Conservation (phyloP, 2,888 invertebrate genomes). For the Sicus ferrugineus region DNA sequence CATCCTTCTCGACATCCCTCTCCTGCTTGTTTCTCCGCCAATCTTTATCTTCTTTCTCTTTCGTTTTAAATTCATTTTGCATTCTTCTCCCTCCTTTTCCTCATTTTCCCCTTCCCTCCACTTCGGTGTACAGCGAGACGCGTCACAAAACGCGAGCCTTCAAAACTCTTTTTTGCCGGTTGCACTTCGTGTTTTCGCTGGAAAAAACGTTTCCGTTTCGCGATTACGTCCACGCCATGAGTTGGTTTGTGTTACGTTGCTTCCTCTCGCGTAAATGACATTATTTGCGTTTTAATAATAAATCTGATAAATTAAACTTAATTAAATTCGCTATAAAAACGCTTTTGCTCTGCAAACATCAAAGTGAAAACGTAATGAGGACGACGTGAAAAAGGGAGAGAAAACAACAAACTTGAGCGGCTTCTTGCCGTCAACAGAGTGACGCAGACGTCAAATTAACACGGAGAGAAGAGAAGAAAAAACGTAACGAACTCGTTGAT, state of each 20-base stretch:
- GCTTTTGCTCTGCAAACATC: not conserved
- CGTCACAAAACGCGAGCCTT: not conserved
- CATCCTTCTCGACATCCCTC: not conserved
- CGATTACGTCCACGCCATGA: slow-evolving; percentile 12
- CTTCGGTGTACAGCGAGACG: not conserved
- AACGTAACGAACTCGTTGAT: not conserved
- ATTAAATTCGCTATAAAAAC: slow-evolving; percentile 12
- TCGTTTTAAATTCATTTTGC: not conserved
- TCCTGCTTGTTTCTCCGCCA: not conserved
- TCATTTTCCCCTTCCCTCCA: not conserved
- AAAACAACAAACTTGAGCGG: not conserved
- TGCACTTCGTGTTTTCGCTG: too few species aligned
- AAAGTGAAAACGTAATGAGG: not conserved
- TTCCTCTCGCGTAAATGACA: not conserved
- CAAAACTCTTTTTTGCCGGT: too few species aligned
- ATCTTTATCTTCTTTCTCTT: not conserved
- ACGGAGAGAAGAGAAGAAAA: not conserved
- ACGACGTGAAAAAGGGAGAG: not conserved
- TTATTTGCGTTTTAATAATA: slow-evolving; percentile 7
- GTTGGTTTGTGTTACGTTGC: slow-evolving; percentile 1
- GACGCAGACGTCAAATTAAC: too few species aligned
- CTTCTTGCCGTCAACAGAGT: not conserved
- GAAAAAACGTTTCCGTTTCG: slow-evolving; percentile 10
- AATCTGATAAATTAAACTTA: slow-evolving; percentile 4
- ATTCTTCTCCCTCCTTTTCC: not conserved